phyloP scores from a whole-genome alignment of 1,140 invertebrate genomes.

The Scaptomyza hsui region DNA sequence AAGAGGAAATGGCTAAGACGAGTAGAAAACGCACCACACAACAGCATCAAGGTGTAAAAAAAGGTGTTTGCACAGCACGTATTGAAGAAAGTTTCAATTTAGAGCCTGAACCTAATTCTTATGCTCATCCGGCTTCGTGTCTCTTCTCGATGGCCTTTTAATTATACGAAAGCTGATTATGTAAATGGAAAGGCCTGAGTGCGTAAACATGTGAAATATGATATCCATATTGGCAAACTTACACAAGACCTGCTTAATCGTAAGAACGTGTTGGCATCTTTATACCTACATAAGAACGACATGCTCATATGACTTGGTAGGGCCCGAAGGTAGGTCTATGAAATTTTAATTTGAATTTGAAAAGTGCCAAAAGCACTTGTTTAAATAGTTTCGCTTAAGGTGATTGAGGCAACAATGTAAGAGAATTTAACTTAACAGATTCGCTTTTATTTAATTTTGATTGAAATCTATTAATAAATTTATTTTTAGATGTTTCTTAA shows the following conservation, averaged over 20 bases:
- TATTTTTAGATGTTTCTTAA: too few species aligned
- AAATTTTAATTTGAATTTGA: slow-evolving; percentile 52
- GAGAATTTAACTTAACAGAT: too few species aligned
- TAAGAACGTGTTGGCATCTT: background rate
- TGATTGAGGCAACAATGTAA: too few species aligned
- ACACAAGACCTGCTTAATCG: background rate
- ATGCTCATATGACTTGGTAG: background rate
- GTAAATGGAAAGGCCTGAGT: slow-evolving; percentile 53
- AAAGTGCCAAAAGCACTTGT: slow-evolving; percentile 16
- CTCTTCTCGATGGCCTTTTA: slow-evolving; percentile 64
- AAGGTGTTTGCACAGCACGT: slow-evolving; percentile 32
- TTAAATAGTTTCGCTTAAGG: slow-evolving; percentile 11
- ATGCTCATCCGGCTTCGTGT: slow-evolving; percentile 1
- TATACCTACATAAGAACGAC: background rate
- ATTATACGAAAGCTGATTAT: slow-evolving; percentile 77
- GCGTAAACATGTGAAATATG: slow-evolving; percentile 54
- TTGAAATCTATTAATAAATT: too few species aligned
- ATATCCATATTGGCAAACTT: slow-evolving; percentile 46
- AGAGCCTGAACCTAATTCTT: slow-evolving; percentile 1
- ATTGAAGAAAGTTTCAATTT: slow-evolving; percentile 32
- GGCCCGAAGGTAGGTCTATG: slow-evolving; percentile 11
- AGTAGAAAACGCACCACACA: background rate
- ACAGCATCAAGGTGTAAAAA: slow-evolving; percentile 41
- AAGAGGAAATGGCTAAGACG: slow-evolving; percentile 13
- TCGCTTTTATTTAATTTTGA: too few species aligned